A percentile compares a stretch with the other conserved stretches of the same genome.
Evolutionary conservation across 2,113 vertebrate species (phyloP).

Genomic region (Ictalurus furcatus): DNA sequence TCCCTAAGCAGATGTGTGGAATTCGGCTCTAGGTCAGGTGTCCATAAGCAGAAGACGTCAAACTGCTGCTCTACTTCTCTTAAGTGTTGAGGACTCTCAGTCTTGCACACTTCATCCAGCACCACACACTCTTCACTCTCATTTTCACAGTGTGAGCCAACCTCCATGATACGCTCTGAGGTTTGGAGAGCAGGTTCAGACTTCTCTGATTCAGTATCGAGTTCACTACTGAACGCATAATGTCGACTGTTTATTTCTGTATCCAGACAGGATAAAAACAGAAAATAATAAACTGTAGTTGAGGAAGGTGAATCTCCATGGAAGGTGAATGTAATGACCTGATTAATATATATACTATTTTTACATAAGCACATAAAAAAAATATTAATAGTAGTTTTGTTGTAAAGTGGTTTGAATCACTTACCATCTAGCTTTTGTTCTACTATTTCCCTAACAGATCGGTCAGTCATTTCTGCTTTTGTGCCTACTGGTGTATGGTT

Average conservation of each 20-base stretch:
- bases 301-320: neutral
- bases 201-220: constrained; percentile 10
- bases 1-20: constrained; percentile 2
- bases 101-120: neutral
- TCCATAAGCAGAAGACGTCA: constrained; percentile 32
- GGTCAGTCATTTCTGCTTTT: constrained; percentile 22
- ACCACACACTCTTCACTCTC: neutral
- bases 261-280: neutral
- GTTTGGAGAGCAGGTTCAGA: neutral
- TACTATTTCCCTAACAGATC: neutral
- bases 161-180: neutral
- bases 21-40: constrained; percentile 2
- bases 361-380: neutral
- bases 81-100: neutral
- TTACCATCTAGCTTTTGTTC: constrained; percentile 20
- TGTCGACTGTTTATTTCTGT: neutral
- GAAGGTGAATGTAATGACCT: neutral
- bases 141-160: neutral
- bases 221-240: neutral
- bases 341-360: neutral
- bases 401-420: neutral
- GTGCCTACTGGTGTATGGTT: neutral
- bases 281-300: neutral
- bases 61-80: constrained; percentile 28
- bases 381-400: neutral